A percentile compares a stretch with the other conserved stretches of the same genome.
Evolutionary conservation across 2,113 vertebrate genomes (phyloP).

Genomic region (Stercorarius parasiticus): DNA sequence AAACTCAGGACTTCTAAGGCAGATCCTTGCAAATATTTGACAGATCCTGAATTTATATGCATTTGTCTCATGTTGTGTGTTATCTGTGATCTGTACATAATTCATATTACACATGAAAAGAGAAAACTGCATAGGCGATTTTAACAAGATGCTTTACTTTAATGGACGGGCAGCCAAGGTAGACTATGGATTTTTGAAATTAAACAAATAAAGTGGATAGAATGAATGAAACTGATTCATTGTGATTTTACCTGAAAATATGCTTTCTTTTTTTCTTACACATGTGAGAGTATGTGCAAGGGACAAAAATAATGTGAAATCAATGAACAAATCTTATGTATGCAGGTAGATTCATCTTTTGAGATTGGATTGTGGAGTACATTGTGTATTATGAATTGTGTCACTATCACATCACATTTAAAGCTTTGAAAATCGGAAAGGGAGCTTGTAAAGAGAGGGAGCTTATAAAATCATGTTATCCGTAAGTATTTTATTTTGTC

Average conservation of each 20-base stretch:
- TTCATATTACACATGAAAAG: neutral
- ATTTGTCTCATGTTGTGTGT: neutral
- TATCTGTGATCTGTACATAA: neutral
- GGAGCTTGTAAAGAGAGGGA: neutral
- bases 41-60: neutral
- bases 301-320: neutral
- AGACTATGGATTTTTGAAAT: neutral
- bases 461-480: neutral
- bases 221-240: neutral
- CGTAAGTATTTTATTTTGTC: neutral
- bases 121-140: neutral
- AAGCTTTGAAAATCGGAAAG: neutral
- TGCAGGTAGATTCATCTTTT: neutral
- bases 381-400: neutral
- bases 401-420: neutral
- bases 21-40: neutral
- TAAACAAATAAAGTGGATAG: neutral
- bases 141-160: neutral
- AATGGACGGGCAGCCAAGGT: neutral
- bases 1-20: neutral
- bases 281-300: neutral
- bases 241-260: neutral
- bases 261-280: neutral
- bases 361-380: neutral
- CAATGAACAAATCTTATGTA: neutral